Evolutionary conservation across 2,113 vertebrate genomes (phyloP), one percentile per base, ranked within the genome.

Genomic region (Brachypteracias leptosomus): DNA sequence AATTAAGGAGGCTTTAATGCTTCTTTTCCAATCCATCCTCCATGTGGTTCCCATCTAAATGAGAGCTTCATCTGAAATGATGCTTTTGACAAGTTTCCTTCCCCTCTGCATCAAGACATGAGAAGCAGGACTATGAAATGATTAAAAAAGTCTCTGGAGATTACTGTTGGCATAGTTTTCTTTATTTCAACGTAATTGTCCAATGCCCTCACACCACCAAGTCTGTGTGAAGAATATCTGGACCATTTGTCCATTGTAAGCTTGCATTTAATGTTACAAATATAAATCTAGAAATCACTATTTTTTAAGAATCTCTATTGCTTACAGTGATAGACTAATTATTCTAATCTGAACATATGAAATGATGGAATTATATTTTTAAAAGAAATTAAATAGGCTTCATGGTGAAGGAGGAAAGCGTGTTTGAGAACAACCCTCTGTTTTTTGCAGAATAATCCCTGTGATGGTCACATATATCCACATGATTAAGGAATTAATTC

Each of bases 401-500:
- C 4, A 8, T 18, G 16, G 40, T 33, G 36, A 84, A 88, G 35
- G 36, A 87, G 16, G n/a, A 81, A 80, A 84, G 11, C 58, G 76
- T 79, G 17, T 59, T 88, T 88, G 42, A 86, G 28, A 79, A 42
- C 38, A 90, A 33, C 3, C 35, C 21, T 52, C 33, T 80, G 20
- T 19, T 22, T 81, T 75, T 79, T 75, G 9, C 76, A 77, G 57
- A 79, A 87, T 42, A 77, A 91, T 90, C 58, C 38, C 51, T 70
- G 22, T 63, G 68, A 82, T 85, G 57, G 55, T 94, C 67, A 75
- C 55, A 78, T 93, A 90, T 65, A 96, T 82, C 36, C 51, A 67
- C 68, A 80, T 40, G 83, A 54, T 91, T 89, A 91, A 94, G 33
- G 49, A 90, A 78, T 91, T 95, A 96, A 95, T 96, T 85, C 62